Evolutionary conservation across 2,888 invertebrate species (phyloP).

Genomic region (Nymphalis polychloros): DNA sequence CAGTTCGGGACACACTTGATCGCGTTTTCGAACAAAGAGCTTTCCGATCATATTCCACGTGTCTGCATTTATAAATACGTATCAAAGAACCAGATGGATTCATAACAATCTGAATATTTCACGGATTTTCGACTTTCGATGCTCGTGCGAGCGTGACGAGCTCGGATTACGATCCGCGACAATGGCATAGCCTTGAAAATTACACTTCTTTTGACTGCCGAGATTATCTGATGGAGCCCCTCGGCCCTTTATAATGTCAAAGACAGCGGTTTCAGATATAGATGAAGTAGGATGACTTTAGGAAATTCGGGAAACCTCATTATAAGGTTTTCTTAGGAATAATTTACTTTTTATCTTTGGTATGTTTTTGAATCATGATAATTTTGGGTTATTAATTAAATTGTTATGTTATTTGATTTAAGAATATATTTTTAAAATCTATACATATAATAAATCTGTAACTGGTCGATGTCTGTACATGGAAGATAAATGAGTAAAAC

Average conservation of each 20-base stretch:
- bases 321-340: not conserved
- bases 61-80: constrained; percentile 30
- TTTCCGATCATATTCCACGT: constrained; percentile 24
- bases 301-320: not conserved
- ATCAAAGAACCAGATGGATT: constrained; percentile 32
- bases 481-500: no score
- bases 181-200: constrained; percentile 32
- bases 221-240: constrained; percentile 36
- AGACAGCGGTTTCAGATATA: constrained; percentile 30
- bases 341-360: not conserved
- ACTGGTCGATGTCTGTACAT: no score
- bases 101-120: constrained; percentile 41
- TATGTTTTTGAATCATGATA: no score
- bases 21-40: constrained; percentile 22
- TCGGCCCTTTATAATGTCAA: constrained; percentile 35
- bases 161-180: constrained; percentile 17
- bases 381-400: no score
- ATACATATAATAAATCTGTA: no score
- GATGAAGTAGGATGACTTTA: constrained; percentile 12
- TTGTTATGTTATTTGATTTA: no score
- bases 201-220: constrained; percentile 38
- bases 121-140: constrained; percentile 43
- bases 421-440: no score
- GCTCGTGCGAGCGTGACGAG: constrained; percentile 37
- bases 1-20: constrained; percentile 9